Conservation (phyloP, 2,888 invertebrate species). For the Limnephilus auricula region DNA sequence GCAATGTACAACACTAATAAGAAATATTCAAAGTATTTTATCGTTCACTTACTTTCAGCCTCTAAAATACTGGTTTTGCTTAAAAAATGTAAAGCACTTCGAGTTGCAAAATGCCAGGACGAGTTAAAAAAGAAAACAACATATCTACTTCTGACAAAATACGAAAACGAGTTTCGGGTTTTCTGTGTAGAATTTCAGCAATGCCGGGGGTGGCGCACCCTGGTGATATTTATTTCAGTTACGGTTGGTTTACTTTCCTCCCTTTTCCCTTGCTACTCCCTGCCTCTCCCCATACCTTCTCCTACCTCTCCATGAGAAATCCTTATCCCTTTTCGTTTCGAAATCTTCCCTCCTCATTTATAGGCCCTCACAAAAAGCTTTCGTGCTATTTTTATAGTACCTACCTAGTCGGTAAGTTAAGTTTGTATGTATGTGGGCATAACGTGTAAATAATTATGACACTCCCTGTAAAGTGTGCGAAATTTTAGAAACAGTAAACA, state of each 20-base stretch:
- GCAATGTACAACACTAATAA: too few relatives aligned
- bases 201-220: background rate
- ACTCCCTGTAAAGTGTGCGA: background rate
- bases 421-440: background rate
- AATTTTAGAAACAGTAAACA: too few relatives aligned
- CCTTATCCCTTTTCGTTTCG: slow-evolving; percentile 42
- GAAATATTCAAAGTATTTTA: too few relatives aligned
- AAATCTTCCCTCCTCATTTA: slow-evolving; percentile 12
- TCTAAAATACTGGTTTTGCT: too few relatives aligned
- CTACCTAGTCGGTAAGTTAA: background rate
- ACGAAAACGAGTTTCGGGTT: background rate
- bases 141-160: background rate
- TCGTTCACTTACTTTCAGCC: too few relatives aligned
- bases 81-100: background rate
- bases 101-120: background rate
- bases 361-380: slow-evolving; percentile 23
- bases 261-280: background rate
- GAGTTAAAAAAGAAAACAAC: background rate
- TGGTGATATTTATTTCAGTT: slow-evolving; percentile 53
- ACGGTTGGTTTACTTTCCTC: slow-evolving; percentile 50
- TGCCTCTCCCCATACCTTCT: background rate
- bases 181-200: background rate
- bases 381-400: background rate
- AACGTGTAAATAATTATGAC: background rate
- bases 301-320: background rate